These are phyloP conservation scores for Equus quagga DNA, from an alignment of 2,113 vertebrate species.

Conservation along the genomic window DNA sequence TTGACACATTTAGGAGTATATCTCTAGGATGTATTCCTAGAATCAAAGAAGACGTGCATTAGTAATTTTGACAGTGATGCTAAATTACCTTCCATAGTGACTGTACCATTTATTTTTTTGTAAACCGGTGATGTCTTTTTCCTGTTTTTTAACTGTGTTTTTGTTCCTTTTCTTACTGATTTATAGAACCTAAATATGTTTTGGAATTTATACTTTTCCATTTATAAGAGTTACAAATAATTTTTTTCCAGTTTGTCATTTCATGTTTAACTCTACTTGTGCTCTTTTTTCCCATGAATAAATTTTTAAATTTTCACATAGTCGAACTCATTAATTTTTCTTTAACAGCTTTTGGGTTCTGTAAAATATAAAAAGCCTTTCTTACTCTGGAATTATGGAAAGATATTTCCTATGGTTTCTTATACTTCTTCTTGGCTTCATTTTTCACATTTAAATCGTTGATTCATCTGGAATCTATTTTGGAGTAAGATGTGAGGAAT, in stretches of 20 bases:
- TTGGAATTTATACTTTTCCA: not conserved
- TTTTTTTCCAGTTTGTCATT: not conserved
- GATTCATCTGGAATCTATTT: not conserved
- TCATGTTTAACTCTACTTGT: not conserved
- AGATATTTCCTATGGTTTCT: not conserved
- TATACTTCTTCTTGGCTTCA: not conserved
- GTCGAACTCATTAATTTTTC: constrained; percentile 18
- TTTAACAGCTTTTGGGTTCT: not conserved
- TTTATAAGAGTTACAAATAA: not conserved
- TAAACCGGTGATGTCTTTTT: not conserved
- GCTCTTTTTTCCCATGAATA: not conserved
- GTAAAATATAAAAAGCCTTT: constrained; percentile 34
- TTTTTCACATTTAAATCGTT: not conserved
- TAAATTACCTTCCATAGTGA: not conserved
- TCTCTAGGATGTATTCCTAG: not conserved
- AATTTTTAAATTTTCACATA: not conserved
- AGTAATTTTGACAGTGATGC: not conserved
- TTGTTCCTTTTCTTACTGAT: not conserved
- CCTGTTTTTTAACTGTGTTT: not conserved
- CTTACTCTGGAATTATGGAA: not conserved
- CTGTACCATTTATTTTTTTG: not conserved
- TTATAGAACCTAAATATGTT: not conserved
- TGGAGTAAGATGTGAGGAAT: not conserved
- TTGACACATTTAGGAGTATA: not conserved
- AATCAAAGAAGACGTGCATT: not conserved